Conservation (phyloP, 2,888 invertebrate species). For the Heteromyza rotundicornis region DNA sequence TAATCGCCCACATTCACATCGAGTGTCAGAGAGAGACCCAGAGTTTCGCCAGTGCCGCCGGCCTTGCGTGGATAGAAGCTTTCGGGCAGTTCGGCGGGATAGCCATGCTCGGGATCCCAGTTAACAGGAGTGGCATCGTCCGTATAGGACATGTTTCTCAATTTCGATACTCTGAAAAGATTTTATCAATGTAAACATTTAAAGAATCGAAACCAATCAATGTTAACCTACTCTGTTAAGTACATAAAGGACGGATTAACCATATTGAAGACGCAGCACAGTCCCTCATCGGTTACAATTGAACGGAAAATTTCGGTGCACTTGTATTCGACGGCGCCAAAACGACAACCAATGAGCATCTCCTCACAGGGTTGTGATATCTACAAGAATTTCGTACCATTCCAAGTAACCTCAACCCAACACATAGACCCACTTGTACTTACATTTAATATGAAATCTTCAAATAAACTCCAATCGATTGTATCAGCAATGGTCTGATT, state of each 20-base stretch:
- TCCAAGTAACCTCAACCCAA: neutral
- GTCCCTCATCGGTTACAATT: constrained; percentile 80
- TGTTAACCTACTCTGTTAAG: constrained; percentile 37
- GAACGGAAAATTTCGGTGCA: constrained; percentile 76
- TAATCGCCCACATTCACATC: constrained; percentile 76
- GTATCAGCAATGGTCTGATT: constrained; percentile 29
- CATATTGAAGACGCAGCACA: constrained; percentile 83
- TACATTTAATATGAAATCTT: constrained; percentile 48
- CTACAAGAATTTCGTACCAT: constrained; percentile 63
- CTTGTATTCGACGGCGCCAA: constrained; percentile 68
- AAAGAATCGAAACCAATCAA: neutral
- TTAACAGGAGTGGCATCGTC: constrained; percentile 60
- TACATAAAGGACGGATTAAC: constrained; percentile 66
- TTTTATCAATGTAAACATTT: too few species aligned
- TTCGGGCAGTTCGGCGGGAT: constrained; percentile 64
- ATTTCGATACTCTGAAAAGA: constrained; percentile 36
- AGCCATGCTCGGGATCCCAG: constrained; percentile 79
- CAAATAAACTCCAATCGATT: constrained; percentile 44
- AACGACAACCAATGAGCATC: constrained; percentile 72
- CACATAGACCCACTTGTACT: constrained; percentile 11
- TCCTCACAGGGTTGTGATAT: constrained; percentile 76
- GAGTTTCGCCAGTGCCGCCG: constrained; percentile 70
- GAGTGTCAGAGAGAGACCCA: constrained; percentile 74
- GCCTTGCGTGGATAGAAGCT: constrained; percentile 66
- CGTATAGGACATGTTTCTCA: constrained; percentile 29